Evolutionary conservation across 1,140 invertebrate species (phyloP), one percentile per base, ranked within the genome.

Genomic region (Conopomorpha cramerella): DNA sequence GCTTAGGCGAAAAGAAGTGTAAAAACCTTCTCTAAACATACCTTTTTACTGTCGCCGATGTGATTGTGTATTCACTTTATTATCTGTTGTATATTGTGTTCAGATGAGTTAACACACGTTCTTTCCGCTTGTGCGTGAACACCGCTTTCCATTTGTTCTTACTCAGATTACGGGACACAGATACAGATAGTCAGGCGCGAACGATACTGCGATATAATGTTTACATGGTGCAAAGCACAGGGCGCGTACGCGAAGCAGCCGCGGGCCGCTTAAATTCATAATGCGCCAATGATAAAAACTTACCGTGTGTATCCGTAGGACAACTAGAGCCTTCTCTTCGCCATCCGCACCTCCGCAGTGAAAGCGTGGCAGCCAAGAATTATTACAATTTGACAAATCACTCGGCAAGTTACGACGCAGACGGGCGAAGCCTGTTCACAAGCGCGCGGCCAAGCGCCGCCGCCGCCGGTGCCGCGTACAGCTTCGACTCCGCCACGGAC

Each of bases 341-440:
- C 48, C 57, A 67, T 45, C 62, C 68, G 45, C 58, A 74, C 32
- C 61, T 70, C 38, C 73, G 76, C 62, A 68, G 67, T 56, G 63
- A 66, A 55, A 78, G 62, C 49, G 73, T 78, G 39, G 65, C 74
- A 48, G 71, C 77, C 62, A 80, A 79, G 66, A 81, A 80, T 74
- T 81, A 82, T 72, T 82, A 81, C 79, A 83, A 83, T 76, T 66
- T 78, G 70, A 78, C 76, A 72, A 80, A 79, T 73, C 78, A 78
- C 70, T 78, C 63, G 62, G 70, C 72, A 73, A 78, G 64, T 51
- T 81, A 82, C 76, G 77, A 80, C 60, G 72, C 46, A 52, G 77
- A 71, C 64, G 73, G 58, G 56, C 78, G 76, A 66, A 77, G 78
- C 65, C 63, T 63, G 60, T 82, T 65, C 55, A 65, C 64, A 16